A percentile compares a stretch with the other conserved stretches of the same genome.
Conservation (phyloP, 92 coral and sea anemone species). For the Phenganax subtilis region DNA sequence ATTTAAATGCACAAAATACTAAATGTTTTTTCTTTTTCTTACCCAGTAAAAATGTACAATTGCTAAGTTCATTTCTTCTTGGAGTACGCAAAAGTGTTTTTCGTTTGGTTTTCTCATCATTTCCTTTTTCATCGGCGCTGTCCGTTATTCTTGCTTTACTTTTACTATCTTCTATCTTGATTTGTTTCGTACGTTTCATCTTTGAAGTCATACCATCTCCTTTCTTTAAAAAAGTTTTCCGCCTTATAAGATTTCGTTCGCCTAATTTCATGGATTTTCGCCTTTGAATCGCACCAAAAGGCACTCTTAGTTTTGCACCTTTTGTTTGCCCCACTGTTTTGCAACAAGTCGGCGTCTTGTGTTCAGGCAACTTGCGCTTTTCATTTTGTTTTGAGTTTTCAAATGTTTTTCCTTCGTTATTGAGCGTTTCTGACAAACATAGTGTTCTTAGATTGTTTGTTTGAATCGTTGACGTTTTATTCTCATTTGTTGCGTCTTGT, state of each 20-base stretch:
- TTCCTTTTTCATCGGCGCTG: neutral
- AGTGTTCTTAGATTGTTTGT: neutral
- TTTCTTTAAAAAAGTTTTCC: conserved; percentile 21
- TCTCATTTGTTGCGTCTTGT: neutral
- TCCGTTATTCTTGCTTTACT: neutral
- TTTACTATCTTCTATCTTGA: neutral
- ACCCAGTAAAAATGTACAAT: conserved; percentile 81
- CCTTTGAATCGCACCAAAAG: neutral
- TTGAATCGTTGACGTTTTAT: neutral
- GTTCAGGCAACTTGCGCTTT: neutral
- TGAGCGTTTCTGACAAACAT: neutral
- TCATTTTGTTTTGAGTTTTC: neutral
- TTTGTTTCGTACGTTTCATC: neutral
- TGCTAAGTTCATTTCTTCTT: conserved; percentile 56
- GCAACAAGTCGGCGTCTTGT: neutral
- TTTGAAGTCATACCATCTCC: conserved; percentile 20
- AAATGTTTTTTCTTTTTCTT: conserved; percentile 12
- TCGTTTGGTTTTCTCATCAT: neutral
- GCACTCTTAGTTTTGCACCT: neutral
- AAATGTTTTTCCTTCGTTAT: neutral
- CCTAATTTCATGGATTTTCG: conserved; percentile 21
- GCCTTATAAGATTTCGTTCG: neutral
- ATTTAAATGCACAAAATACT: neutral
- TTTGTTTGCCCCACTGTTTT: neutral
- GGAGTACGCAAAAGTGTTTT: neutral